Evolutionary conservation across 2,797 vertebrate species (phyloP), one percentile per base, ranked within the genome.

Genomic region (Labroides dimidiatus): DNA sequence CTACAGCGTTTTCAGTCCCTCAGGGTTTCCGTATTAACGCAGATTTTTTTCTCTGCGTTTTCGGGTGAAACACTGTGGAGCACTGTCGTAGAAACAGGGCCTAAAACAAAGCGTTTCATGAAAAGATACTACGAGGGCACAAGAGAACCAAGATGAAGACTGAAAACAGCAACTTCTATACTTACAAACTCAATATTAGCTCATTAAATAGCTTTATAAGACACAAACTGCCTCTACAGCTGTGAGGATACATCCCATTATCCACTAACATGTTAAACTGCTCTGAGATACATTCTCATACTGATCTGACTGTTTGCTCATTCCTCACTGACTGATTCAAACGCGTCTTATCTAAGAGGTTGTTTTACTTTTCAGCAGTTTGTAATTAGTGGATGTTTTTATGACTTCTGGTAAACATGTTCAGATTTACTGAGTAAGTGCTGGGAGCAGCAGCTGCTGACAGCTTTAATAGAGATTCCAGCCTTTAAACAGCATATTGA

Each of bases 401-500:
- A 61, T 47, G 45, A n/a, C 33, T 45, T 17, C 49, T 48, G 44
- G 24, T 49, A 50, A 70, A 58, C 57, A 23, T 49, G 13, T 62
- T 41, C 11, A 56, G 17, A 44, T 49, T n/a, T 21, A 20, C 41
- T 47, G 45, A 21, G 12, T 12, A 48, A 21, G 45, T 21, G 45
- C 45, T 48, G 10, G 1, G 10, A 48, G 45, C 47, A 24, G 13
- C 30, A 47, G 45, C 41, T 47, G 47, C 10, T 48, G 30, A 57
- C 55, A 58, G 67, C 36, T 44, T 63, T 27, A 69, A 52, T 37
- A 50, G 48, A 54, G 21, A 49, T n/a, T 41, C 24, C 23, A 39
- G 42, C 30, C 15, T 55, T 69, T 75, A 43, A 59, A 70, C 20
- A 33, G 3, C 10, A 15, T 53, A 69, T 48, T 41, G 63, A 73